These are phyloP conservation scores for Alectoris magna DNA, from an alignment of 2,797 vertebrate species.

Conservation along the genomic window DNA sequence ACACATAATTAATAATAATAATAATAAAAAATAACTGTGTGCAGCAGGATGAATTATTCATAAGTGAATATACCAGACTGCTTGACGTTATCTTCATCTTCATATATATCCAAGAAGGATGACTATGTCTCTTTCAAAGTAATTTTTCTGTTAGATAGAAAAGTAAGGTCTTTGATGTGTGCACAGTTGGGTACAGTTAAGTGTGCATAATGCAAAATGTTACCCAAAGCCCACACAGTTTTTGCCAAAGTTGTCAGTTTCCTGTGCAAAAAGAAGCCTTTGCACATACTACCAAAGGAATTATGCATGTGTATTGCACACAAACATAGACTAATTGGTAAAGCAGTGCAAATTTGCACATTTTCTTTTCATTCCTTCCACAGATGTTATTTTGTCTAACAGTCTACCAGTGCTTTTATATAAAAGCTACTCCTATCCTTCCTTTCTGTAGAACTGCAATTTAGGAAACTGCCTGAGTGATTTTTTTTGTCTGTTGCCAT, in stretches of 20 bases:
- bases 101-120: constrained; percentile 43
- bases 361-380: not conserved
- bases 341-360: not conserved
- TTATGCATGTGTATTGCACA: not conserved
- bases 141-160: not conserved
- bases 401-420: not conserved
- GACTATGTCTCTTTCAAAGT: constrained; percentile 18
- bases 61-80: constrained; percentile 34
- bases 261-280: not conserved
- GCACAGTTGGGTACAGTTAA: not conserved
- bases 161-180: not conserved
- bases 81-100: constrained; percentile 48
- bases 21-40: constrained; percentile 43
- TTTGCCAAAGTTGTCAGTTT: not conserved
- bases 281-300: not conserved
- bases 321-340: not conserved
- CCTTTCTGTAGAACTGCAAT: constrained; percentile 1
- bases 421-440: not conserved
- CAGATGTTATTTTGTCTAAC: not conserved
- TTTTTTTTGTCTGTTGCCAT: not conserved
- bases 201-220: not conserved
- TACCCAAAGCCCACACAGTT: not conserved
- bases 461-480: constrained; percentile 33
- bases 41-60: constrained; percentile 62
- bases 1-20: constrained; percentile 58